Evolutionary conservation across 1,140 invertebrate species (phyloP).

Genomic region (Theocolax elegans): DNA sequence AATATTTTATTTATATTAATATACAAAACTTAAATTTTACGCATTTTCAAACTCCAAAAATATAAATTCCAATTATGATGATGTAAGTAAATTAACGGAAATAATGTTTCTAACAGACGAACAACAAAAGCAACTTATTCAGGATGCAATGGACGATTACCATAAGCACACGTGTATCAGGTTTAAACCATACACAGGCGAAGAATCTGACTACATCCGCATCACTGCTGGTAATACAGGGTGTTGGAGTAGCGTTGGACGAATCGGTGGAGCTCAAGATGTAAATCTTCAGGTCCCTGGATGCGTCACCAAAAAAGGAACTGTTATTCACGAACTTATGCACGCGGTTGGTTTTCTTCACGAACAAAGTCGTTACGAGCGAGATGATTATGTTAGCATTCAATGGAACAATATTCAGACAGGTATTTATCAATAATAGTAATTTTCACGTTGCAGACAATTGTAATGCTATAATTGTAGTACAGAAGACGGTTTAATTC

Average conservation of each 20-base stretch:
- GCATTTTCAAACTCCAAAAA: no score
- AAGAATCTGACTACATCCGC: constrained; percentile 75
- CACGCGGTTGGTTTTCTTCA: constrained; percentile 89
- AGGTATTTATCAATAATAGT: constrained; percentile 58
- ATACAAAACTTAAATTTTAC: no score
- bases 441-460: background rate
- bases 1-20: no score
- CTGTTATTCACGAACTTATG: constrained; percentile 86
- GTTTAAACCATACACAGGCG: constrained; percentile 72
- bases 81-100: background rate
- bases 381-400: constrained; percentile 80
- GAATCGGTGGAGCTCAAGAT: constrained; percentile 76
- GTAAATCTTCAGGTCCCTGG: constrained; percentile 80
- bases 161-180: constrained; percentile 80
- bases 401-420: constrained; percentile 78
- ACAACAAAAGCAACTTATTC: constrained; percentile 68
- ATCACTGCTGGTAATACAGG: constrained; percentile 77
- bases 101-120: constrained; percentile 52
- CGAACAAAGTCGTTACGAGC: constrained; percentile 84
- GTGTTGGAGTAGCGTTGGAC: constrained; percentile 85
- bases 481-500: no score
- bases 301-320: constrained; percentile 79
- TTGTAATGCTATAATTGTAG: background rate
- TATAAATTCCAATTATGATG: background rate
- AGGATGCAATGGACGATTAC: constrained; percentile 75